Base-by-base conservation (phyloP, 1,140 invertebrate species). In the Danaus melanippus region DNA sequence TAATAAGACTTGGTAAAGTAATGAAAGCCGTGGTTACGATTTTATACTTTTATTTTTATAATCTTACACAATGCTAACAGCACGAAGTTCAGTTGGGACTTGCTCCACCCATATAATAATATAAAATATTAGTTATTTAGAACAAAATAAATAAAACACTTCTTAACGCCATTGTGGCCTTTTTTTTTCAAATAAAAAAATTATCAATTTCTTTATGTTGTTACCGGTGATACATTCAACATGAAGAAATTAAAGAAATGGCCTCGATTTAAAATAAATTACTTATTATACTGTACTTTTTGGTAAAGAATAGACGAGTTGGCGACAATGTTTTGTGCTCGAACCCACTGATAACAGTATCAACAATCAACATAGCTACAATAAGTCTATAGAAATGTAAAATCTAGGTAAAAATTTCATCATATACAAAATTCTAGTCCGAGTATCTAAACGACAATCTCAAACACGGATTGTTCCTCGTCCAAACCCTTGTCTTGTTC, bases 131-230 rank as follows among this genome's bases (percentile, higher is more conserved):
- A 77, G 76, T 86, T 71, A 70, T 78, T 83, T 80, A 83, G 66
- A 81, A 83, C 79, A 78, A 86, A 84, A 84, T 82, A 84, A 86
- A 86, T 84, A 84, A 84, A 78, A 75, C 71, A 74, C 75, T 78
- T 83, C 72, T 76, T 74, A 78, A 76, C 75, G 79, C 79, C 81
- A 69, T 68, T 71, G 53, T 69, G 79, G 80, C 76, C 76, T 64
- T 68, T 72, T 74, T 69, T 63, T 69, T 67, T 67, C 59, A 72
- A 74, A 72, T 72, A 69, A 70, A 67, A 71, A 62, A 64, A 49
- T n/a, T 61, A 58, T 64, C 71, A 71, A 84, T 79, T 82, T 82
- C 80, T 81, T 75, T 69, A 80, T 76, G 71, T 71, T 77, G 79
- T 79, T 73, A 75, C 73, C 72, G 70, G 64, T 76, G 76, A 68